Conservation (phyloP, 2,888 invertebrate species). For the Hydropsyche betteni region DNA sequence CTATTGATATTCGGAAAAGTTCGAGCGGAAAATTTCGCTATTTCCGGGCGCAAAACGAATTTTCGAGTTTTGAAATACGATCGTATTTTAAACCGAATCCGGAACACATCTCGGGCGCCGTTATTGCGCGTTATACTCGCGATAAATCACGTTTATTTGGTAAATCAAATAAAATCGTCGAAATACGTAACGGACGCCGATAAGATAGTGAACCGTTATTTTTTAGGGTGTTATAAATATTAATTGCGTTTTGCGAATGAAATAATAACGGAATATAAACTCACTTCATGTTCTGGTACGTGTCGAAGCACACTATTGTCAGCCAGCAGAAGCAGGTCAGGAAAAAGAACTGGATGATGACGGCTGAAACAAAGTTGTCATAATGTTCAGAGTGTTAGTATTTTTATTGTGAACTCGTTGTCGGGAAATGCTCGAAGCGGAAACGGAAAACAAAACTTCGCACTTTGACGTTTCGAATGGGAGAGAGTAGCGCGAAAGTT, state of each 20-base stretch:
- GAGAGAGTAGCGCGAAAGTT: background rate
- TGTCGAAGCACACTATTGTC: slow-evolving; percentile 75
- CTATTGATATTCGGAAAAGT: slow-evolving; percentile 11
- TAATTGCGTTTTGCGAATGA: too few relatives aligned
- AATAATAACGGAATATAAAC: slow-evolving; percentile 51
- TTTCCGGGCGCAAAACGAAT: background rate
- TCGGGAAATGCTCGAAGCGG: background rate
- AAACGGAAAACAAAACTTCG: slow-evolving; percentile 22
- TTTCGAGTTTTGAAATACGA: background rate
- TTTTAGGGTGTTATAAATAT: background rate
- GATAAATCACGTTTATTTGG: too few relatives aligned
- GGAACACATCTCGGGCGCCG: too few relatives aligned
- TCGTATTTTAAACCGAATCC: too few relatives aligned
- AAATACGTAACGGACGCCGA: too few relatives aligned
- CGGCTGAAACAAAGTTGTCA: slow-evolving; percentile 62
- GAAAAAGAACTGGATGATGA: slow-evolving; percentile 72
- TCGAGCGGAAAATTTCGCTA: slow-evolving; percentile 18
- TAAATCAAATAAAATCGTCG: too few relatives aligned
- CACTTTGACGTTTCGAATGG: slow-evolving; percentile 1
- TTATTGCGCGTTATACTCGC: too few relatives aligned
- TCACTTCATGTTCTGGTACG: slow-evolving; percentile 68
- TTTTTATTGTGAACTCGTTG: slow-evolving; percentile 41
- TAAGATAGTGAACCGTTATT: background rate
- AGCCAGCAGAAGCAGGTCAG: slow-evolving; percentile 75
- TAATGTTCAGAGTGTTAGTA: slow-evolving; percentile 39